A percentile compares a stretch with the other conserved stretches of the same genome.
phyloP scores from a whole-genome alignment of 37 sponge, comb jelly and placozoan species.

The Halichondria panicea region DNA sequence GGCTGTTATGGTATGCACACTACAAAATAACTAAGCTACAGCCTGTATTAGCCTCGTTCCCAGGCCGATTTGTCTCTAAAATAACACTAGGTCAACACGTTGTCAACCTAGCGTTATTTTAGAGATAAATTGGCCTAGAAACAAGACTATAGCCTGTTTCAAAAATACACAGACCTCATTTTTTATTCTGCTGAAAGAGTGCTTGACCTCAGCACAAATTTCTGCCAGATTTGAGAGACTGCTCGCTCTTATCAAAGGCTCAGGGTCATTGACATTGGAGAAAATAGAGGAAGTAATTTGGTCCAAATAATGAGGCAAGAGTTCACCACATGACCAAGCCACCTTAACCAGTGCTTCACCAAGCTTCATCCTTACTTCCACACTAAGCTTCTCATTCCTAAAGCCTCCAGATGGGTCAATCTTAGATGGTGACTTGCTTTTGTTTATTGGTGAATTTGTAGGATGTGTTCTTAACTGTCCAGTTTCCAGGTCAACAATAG shows the following conservation, averaged over 20 bases:
- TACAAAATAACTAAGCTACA: neutral
- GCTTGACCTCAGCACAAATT: constrained; percentile 39
- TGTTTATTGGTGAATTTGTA: neutral
- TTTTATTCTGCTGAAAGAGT: constrained; percentile 34
- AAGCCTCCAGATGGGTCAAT: neutral
- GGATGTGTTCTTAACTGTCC: constrained; percentile 13
- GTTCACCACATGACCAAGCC: constrained; percentile 46
- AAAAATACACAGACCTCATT: constrained; percentile 55
- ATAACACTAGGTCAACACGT: neutral
- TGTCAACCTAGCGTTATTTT: neutral
- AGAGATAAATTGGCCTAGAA: no score
- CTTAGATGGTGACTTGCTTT: neutral
- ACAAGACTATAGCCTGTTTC: neutral
- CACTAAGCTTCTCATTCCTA: neutral
- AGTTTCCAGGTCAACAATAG: constrained; percentile 8
- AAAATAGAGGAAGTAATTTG: constrained; percentile 59
- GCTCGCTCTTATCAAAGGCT: constrained; percentile 70
- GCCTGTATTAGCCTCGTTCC: no score
- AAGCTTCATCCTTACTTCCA: constrained; percentile 67
- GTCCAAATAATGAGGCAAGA: constrained; percentile 75
- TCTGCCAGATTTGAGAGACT: constrained; percentile 80
- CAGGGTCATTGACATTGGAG: constrained; percentile 43
- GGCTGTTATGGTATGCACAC: neutral
- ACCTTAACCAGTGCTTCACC: constrained; percentile 81
- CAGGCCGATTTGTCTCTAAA: neutral